phyloP scores from a whole-genome alignment of 2,888 invertebrate species.

The Strigamia transsilvanica region DNA sequence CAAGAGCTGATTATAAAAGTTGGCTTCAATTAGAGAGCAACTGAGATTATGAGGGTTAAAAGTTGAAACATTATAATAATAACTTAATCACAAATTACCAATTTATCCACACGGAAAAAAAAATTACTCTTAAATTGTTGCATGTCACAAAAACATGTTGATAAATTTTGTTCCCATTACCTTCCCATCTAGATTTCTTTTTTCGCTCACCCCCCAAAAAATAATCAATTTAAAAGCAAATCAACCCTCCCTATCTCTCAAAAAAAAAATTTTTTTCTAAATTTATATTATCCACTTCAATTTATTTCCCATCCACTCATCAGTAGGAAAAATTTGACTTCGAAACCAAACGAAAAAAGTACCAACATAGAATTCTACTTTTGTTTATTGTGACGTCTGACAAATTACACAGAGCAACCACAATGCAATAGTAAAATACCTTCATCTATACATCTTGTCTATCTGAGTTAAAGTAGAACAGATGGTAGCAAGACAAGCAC shows the following conservation, averaged over 20 bases:
- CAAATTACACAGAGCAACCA: conserved; percentile 20
- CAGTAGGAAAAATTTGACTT: not conserved
- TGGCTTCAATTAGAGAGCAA: conserved; percentile 6
- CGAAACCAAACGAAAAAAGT: not conserved
- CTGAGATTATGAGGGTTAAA: not conserved
- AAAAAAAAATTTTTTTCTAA: not conserved
- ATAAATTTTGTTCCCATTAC: conserved; percentile 11
- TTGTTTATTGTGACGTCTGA: conserved; percentile 10
- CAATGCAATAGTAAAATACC: conserved; percentile 16
- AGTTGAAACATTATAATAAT: conserved; percentile 1
- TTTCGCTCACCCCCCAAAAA: not conserved
- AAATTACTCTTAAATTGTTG: not conserved
- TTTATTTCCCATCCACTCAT: conserved; percentile 15
- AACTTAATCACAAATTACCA: conserved; percentile 6
- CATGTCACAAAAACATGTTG: conserved; percentile 4
- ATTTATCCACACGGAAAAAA: not conserved
- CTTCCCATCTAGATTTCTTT: not conserved
- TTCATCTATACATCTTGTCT: conserved; percentile 21
- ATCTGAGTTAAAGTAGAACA: not conserved
- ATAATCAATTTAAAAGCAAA: conserved; percentile 26
- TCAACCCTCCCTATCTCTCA: not conserved
- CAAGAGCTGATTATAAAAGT: conserved; percentile 9
- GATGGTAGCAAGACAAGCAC: not conserved
- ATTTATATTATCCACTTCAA: not conserved
- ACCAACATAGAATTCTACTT: not conserved